These are phyloP conservation scores for Prorops nasuta DNA, from an alignment of 1,140 invertebrate species.

Conservation along the genomic window DNA sequence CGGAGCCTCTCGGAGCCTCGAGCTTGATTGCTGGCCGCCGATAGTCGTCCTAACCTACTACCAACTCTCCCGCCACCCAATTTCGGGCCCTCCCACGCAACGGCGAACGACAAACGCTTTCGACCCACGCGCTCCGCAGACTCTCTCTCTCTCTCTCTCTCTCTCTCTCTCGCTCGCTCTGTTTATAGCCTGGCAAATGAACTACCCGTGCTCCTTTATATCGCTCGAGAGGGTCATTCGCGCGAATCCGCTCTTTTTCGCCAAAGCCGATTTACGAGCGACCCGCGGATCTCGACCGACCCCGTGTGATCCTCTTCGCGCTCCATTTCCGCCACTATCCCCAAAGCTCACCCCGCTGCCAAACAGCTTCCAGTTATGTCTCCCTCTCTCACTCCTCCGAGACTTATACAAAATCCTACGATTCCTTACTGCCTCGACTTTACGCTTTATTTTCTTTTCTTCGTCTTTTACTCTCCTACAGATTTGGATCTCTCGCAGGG, in stretches of 20 bases:
- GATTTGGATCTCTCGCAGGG: too few relatives aligned
- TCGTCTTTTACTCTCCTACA: background rate
- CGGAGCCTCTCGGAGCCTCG: slow-evolving; percentile 14
- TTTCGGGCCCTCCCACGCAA: slow-evolving; percentile 23
- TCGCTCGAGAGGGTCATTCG: slow-evolving; percentile 41
- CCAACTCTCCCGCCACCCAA: slow-evolving; percentile 24
- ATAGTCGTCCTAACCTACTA: slow-evolving; percentile 32
- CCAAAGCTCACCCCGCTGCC: too few relatives aligned
- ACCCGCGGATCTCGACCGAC: slow-evolving; percentile 28
- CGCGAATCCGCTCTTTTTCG: slow-evolving; percentile 24
- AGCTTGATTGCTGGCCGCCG: slow-evolving; percentile 33
- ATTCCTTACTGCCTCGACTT: too few relatives aligned
- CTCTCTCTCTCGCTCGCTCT: slow-evolving; percentile 6
- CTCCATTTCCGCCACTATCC: slow-evolving; percentile 9
- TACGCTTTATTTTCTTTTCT: background rate
- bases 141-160: slow-evolving; percentile 17
- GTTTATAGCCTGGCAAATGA: slow-evolving; percentile 53
- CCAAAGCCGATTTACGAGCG: slow-evolving; percentile 43
- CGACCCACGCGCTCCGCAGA: background rate
- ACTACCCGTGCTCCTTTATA: slow-evolving; percentile 51
- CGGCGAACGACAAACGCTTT: background rate
- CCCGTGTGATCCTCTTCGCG: slow-evolving; percentile 9
- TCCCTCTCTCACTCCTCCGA: too few relatives aligned
- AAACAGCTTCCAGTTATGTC: too few relatives aligned
- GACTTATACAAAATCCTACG: too few relatives aligned